Conservation (phyloP, 64 coral and sea anemone genomes). For the Stylophora pistillata region DNA sequence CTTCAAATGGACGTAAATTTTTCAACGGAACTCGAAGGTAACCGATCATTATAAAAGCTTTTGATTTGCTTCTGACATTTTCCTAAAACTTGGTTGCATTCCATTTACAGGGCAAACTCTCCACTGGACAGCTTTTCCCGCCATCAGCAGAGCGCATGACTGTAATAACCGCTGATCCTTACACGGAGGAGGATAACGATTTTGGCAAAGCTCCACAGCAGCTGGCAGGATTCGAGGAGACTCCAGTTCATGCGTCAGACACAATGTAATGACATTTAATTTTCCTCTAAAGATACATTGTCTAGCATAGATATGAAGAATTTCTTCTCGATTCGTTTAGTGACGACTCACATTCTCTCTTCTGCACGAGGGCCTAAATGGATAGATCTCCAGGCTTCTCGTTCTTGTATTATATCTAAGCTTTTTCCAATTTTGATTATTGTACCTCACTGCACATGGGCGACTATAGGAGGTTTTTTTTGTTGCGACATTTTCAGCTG, state of each 20-base stretch:
- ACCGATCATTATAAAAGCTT: background rate
- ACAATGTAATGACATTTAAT: slow-evolving; percentile 62
- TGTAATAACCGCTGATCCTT: slow-evolving; percentile 70
- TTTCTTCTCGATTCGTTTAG: no score
- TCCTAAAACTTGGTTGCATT: background rate
- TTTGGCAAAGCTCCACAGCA: slow-evolving; percentile 65
- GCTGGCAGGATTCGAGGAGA: slow-evolving; percentile 79
- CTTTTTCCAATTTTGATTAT: no score
- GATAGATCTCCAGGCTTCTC: no score
- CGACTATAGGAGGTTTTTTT: no score
- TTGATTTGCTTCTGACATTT: background rate
- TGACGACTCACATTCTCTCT: no score
- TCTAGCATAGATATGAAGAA: no score
- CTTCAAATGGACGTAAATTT: no score
- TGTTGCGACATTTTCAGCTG: no score
- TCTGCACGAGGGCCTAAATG: no score
- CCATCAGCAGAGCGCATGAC: slow-evolving; percentile 65
- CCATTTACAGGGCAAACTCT: slow-evolving; percentile 55
- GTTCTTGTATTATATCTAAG: no score
- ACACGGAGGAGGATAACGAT: slow-evolving; percentile 26
- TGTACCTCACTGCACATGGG: no score
- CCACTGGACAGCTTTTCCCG: slow-evolving; percentile 58
- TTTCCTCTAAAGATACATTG: background rate
- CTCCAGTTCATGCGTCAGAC: slow-evolving; percentile 76
- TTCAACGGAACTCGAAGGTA: no score